Percentiles rank a stretch among this genome's conserved stretches.
These are phyloP conservation scores for Drosophila mayaguana DNA, from an alignment of 2,888 invertebrate species.

Conservation along the genomic window DNA sequence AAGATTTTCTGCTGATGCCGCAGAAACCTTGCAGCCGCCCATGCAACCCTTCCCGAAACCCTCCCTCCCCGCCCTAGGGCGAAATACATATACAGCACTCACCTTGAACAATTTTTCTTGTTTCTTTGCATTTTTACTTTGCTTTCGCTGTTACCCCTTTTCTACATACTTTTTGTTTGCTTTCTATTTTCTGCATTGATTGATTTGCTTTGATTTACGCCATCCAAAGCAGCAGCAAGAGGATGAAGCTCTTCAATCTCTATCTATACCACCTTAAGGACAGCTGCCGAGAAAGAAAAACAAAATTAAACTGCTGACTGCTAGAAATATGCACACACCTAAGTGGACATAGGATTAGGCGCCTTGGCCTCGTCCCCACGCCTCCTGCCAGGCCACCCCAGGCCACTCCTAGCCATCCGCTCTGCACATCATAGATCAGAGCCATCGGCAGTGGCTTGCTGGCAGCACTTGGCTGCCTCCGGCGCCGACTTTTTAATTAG, in stretches of 20 bases:
- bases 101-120: slow-evolving; percentile 42
- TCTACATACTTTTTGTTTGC: not conserved
- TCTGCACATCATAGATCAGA: slow-evolving; percentile 16
- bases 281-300: not conserved
- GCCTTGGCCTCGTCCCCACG: not conserved
- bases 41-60: too few relatives aligned
- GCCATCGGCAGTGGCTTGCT: slow-evolving; percentile 21
- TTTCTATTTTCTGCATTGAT: slow-evolving; percentile 39
- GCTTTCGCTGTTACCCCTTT: slow-evolving; percentile 3
- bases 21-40: not conserved
- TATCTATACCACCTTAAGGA: slow-evolving; percentile 38
- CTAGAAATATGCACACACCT: slow-evolving; percentile 38
- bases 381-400: not conserved
- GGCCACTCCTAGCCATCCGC: not conserved
- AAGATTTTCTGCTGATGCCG: slow-evolving; percentile 71
- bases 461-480: slow-evolving; percentile 45
- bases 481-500: slow-evolving; percentile 53
- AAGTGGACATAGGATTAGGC: slow-evolving; percentile 31
- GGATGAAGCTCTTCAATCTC: slow-evolving; percentile 30
- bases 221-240: not conserved
- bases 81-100: slow-evolving; percentile 21
- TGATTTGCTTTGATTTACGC: slow-evolving; percentile 61
- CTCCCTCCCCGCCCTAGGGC: too few relatives aligned
- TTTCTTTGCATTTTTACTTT: too few relatives aligned
- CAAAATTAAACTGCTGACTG: slow-evolving; percentile 47